Conservation (phyloP, 2,888 invertebrate species). For the Mantis religiosa region DNA sequence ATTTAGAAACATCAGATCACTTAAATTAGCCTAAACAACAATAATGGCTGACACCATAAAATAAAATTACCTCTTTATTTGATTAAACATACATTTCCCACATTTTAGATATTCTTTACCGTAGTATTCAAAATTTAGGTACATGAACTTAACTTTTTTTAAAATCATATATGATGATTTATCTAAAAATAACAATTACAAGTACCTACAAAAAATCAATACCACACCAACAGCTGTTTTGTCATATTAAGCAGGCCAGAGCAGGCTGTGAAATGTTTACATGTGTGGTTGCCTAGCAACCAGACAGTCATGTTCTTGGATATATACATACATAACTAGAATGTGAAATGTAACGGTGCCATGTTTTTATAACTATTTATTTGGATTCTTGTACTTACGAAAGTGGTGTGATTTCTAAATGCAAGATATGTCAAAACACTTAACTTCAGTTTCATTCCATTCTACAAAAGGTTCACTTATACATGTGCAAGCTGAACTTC, state of each 20-base stretch:
- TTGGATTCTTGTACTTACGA: neutral
- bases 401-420: neutral
- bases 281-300: neutral
- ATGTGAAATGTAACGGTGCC: neutral
- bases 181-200: neutral
- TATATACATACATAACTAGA: neutral
- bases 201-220: neutral
- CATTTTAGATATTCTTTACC: too few species aligned
- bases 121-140: too few species aligned
- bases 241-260: neutral
- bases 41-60: too few species aligned
- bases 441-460: neutral
- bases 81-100: too few species aligned
- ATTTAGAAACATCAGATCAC: too few species aligned
- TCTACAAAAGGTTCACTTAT: neutral
- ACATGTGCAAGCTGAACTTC: constrained; percentile 1
- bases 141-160: too few species aligned
- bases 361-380: neutral
- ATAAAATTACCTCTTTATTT: too few species aligned
- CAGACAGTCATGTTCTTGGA: neutral
- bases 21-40: too few species aligned
- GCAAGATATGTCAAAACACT: neutral
- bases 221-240: neutral
- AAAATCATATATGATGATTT: too few species aligned
- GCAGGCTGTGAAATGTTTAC: neutral